Conservation (phyloP, 2,113 vertebrate genomes). For the Crotophaga sulcirostris region DNA sequence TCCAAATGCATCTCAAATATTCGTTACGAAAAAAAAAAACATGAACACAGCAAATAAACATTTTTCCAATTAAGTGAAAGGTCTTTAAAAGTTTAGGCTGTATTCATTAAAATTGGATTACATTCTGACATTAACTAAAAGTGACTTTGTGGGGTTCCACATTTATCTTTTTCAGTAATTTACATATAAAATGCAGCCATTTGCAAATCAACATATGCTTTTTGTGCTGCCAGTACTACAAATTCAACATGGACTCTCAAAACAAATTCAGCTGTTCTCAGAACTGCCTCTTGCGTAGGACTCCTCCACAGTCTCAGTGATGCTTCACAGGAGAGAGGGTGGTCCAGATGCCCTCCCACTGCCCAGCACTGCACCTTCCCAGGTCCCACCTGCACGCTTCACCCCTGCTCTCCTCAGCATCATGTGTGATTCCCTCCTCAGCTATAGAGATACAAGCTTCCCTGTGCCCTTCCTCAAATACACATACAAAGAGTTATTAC, state of each 20-base stretch:
- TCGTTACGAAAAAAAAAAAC: constrained; percentile 6
- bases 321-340: not conserved
- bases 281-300: fast-evolving
- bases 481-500: not conserved
- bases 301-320: not conserved
- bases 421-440: fast-evolving
- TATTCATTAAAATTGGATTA: constrained; percentile 38
- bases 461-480: not conserved
- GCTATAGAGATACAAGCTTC: not conserved
- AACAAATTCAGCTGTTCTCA: not conserved
- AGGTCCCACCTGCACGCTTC: no score
- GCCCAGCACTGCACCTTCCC: not conserved
- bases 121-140: not conserved
- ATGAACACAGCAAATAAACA: constrained; percentile 33
- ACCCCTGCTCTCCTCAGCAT: not conserved
- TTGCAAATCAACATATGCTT: constrained; percentile 38
- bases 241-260: not conserved
- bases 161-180: not conserved
- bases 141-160: not conserved
- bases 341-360: not conserved
- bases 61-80: constrained; percentile 50
- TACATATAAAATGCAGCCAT: constrained; percentile 25
- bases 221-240: not conserved
- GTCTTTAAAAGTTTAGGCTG: constrained; percentile 23
- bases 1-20: constrained; percentile 37